These are phyloP conservation scores for Salvelinus namaycush DNA, from an alignment of 2,113 vertebrate species.

Conservation along the genomic window DNA sequence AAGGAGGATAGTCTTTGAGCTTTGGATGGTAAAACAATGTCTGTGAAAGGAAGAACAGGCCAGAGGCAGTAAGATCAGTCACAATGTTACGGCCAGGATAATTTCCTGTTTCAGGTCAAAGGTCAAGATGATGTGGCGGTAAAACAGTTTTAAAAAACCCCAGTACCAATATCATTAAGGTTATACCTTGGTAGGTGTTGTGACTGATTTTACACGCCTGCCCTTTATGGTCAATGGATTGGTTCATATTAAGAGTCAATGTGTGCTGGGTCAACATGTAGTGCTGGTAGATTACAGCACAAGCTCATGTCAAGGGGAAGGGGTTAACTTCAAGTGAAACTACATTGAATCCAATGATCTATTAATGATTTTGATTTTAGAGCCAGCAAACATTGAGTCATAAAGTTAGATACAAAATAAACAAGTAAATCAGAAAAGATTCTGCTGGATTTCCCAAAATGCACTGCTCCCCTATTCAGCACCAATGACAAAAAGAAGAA, in stretches of 20 bases:
- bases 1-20: conserved; percentile 42
- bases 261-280: conserved; percentile 56
- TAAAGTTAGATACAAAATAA: conserved; percentile 46
- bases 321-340: no score
- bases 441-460: conserved; percentile 61
- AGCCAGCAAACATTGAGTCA: conserved; percentile 70
- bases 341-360: no score
- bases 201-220: conserved; percentile 65
- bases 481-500: conserved; percentile 34
- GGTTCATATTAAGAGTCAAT: conserved; percentile 66
- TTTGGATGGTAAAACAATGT: conserved; percentile 48
- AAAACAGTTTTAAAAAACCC: not conserved
- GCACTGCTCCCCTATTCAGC: conserved; percentile 62
- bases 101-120: no score
- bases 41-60: conserved; percentile 50
- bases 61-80: conserved; percentile 59
- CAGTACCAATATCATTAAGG: not conserved
- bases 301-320: not conserved
- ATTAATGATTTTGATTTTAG: no score
- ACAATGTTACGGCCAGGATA: not conserved
- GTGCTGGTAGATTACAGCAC: not conserved
- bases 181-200: conserved; percentile 13
- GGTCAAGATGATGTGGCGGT: no score
- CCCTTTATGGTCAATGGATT: conserved; percentile 55
- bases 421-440: conserved; percentile 25